Percentiles rank a stretch among this genome's conserved stretches.
phyloP scores from a whole-genome alignment of 2,888 invertebrate genomes.

The Pristionchus japonicus region DNA sequence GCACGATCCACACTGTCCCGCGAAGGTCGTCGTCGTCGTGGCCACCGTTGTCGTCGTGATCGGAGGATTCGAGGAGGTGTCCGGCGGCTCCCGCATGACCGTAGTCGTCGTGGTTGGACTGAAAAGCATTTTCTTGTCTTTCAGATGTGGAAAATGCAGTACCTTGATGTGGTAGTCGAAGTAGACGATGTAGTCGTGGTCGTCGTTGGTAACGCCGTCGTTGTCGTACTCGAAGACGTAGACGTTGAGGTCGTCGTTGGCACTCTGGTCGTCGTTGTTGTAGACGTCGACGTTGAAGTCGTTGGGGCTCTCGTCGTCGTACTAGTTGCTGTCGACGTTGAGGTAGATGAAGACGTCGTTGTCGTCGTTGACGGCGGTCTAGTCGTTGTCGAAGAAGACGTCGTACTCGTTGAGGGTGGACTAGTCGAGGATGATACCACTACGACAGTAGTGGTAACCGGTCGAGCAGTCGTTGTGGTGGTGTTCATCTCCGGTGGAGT shows the following conservation, averaged over 20 bases:
- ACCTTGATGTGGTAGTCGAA: no score
- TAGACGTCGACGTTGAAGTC: not conserved
- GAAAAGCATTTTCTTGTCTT: no score
- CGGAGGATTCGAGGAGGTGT: not conserved
- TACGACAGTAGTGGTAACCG: not conserved
- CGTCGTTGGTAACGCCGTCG: not conserved
- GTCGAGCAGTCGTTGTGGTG: not conserved
- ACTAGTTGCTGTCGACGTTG: not conserved
- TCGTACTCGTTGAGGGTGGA: not conserved
- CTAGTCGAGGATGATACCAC: not conserved
- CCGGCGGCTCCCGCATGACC: not conserved
- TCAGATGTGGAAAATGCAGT: no score
- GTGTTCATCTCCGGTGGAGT: not conserved
- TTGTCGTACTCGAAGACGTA: not conserved
- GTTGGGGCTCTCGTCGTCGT: not conserved
- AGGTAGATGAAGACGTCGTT: not conserved
- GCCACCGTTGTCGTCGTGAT: not conserved
- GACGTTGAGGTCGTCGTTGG: not conserved
- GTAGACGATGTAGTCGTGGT: not conserved
- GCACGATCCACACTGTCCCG: slow-evolving; percentile 37
- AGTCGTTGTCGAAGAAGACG: not conserved
- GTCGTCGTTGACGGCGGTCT: not conserved
- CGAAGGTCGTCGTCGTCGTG: not conserved
- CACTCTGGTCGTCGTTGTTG: not conserved
- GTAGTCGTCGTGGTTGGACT: no score